Percentiles rank a stretch among this genome's conserved stretches.
phyloP scores from a whole-genome alignment of 2,113 vertebrate genomes.

The Rhinogobius similis region DNA sequence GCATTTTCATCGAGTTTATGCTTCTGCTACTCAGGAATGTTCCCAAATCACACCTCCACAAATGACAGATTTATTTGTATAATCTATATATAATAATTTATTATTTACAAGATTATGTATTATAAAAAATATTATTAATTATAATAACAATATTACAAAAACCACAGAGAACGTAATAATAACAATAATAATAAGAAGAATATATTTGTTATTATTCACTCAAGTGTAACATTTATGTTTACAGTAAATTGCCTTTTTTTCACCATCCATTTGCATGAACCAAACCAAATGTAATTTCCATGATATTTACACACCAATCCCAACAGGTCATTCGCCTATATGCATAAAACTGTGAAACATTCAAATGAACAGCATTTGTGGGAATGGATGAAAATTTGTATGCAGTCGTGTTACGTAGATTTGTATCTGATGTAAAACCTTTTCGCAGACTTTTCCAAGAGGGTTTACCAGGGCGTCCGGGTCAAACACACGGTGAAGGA shows the following conservation, averaged over 20 bases:
- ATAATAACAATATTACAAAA: too few species aligned
- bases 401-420: constrained; percentile 23
- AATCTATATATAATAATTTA: background rate
- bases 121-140: too few species aligned
- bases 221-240: constrained; percentile 21
- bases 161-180: background rate
- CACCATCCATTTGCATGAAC: constrained; percentile 59
- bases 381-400: constrained; percentile 49
- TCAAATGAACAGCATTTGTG: constrained; percentile 68
- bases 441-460: constrained; percentile 83
- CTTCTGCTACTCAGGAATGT: constrained; percentile 66
- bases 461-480: constrained; percentile 93
- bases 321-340: constrained; percentile 40
- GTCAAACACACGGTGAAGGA: constrained; percentile 98
- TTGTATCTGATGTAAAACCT: constrained; percentile 8
- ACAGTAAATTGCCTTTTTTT: constrained; percentile 52
- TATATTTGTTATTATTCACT: background rate
- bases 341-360: constrained; percentile 66
- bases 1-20: constrained; percentile 57
- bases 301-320: constrained; percentile 67
- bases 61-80: constrained; percentile 24
- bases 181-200: background rate
- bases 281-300: constrained; percentile 70
- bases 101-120: too few species aligned
- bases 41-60: constrained; percentile 40